Base-by-base conservation (phyloP, 2,888 invertebrate genomes). In the Cotesia congregata region DNA sequence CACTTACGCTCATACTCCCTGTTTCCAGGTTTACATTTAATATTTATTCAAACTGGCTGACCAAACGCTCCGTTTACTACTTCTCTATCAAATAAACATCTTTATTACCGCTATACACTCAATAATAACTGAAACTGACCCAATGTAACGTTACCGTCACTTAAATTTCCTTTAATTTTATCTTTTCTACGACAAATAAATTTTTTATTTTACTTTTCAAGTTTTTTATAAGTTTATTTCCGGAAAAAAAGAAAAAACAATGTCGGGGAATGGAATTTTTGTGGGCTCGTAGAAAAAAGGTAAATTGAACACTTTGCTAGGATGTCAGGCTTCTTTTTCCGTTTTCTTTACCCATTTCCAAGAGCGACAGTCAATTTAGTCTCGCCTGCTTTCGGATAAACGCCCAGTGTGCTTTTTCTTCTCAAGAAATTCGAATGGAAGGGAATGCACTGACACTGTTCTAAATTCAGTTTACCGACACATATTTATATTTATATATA, bases 351-450 rank as follows among this genome's bases (percentile, higher is more conserved):
- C 17, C 60, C 61, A 67, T 15, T 62, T 72, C 72, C 41, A 72
- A 68, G 68, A 67, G 72, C 72, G 76, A 76, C 76, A 76, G 72
- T 76, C 76, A 76, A 76, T 76, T 76, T 76, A 76, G 72, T 68
- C 38, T 50, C 65, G 65, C 75, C 72, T 62, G 61, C 67, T 67
- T 76, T 76, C 62, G 68, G 76, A 72, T 77, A 74, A 77, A 71
- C 77, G 77, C 73, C 15, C 74, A 41, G 41, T 64, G 64, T 72
- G 72, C 17, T 72, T 61, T 64, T 64, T 62, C 41, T 67, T 77
- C 50, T 67, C 39, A 30, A 30, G 30, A 30, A 30, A 30, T 30
- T 30, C 30, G 30, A 30, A 30, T 30, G 30, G 30, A 30, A 30
- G 30, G 30, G 30, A 30, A 30, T 30, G 70, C 50, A 1, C 70